These are phyloP conservation scores for Drosophila watanabei DNA, from an alignment of 1,140 invertebrate genomes.

Conservation along the genomic window DNA sequence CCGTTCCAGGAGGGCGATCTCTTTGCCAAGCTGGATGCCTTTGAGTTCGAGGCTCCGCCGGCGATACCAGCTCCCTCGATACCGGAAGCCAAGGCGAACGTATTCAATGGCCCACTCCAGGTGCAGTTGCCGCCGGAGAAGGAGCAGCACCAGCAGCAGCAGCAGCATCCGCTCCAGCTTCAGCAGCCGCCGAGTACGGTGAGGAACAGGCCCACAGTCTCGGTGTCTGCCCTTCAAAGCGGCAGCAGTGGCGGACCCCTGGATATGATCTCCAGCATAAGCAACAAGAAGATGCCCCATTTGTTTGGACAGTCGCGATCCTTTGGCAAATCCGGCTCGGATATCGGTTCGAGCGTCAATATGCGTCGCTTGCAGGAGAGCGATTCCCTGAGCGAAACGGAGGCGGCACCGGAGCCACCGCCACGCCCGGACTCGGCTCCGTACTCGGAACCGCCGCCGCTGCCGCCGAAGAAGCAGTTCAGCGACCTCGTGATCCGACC, in stretches of 20 bases:
- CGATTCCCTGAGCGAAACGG: constrained; percentile 86
- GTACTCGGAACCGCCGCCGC: constrained; percentile 90
- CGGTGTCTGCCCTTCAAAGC: constrained; percentile 43
- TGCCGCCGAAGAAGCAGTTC: constrained; percentile 93
- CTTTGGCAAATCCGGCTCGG: constrained; percentile 71
- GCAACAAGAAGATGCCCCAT: constrained; percentile 84
- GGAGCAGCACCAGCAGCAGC: constrained; percentile 32
- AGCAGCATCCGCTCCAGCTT: constrained; percentile 27
- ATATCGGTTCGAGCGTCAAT: constrained; percentile 81
- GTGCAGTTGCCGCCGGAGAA: constrained; percentile 67
- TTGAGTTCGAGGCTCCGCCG: constrained; percentile 87
- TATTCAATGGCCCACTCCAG: constrained; percentile 70
- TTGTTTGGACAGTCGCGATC: constrained; percentile 77
- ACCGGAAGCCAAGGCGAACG: constrained; percentile 19
- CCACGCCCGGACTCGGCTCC: constrained; percentile 87
- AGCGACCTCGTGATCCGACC: constrained; percentile 85
- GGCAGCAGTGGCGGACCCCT: constrained; percentile 32
- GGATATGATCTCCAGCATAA: constrained; percentile 84
- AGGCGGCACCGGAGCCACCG: constrained; percentile 89
- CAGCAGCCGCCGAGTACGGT: constrained; percentile 51
- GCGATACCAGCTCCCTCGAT: constrained; percentile 12
- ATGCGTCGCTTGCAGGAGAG: constrained; percentile 85
- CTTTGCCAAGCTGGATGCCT: constrained; percentile 88
- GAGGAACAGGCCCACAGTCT: constrained; percentile 56
- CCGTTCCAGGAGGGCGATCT: constrained; percentile 90